Evolutionary conservation across 2,888 invertebrate genomes (phyloP).

Genomic region (Pseudoips prasinana): DNA sequence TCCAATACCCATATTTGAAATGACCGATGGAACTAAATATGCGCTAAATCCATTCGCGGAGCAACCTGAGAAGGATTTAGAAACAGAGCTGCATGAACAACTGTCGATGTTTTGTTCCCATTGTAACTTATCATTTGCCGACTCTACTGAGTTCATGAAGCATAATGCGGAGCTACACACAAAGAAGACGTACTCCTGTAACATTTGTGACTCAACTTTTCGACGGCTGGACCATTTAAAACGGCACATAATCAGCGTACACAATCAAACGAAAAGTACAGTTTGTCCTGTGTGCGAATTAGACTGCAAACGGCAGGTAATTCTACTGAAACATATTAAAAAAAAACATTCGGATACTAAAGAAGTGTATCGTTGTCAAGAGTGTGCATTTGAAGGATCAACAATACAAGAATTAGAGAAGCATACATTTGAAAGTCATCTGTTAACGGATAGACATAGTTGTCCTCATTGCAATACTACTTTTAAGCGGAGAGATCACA

Average conservation of each 20-base stretch:
- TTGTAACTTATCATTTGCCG: constrained; percentile 43
- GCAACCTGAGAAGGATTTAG: too few species aligned
- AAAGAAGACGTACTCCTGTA: constrained; percentile 38
- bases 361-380: constrained; percentile 41
- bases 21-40: constrained; percentile 18
- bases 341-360: constrained; percentile 31
- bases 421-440: constrained; percentile 41
- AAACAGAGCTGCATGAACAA: constrained; percentile 1
- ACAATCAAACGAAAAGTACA: constrained; percentile 27
- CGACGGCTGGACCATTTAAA: constrained; percentile 52
- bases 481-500: constrained; percentile 57
- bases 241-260: constrained; percentile 48
- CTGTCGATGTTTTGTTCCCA: constrained; percentile 32
- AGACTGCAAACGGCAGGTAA: constrained; percentile 43
- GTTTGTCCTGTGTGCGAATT: constrained; percentile 47
- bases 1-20: constrained; percentile 18
- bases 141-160: constrained; percentile 38
- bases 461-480: constrained; percentile 47
- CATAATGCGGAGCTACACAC: constrained; percentile 45
- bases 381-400: constrained; percentile 39
- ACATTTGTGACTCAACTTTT: constrained; percentile 43
- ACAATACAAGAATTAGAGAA: constrained; percentile 33
- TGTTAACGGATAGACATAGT: constrained; percentile 33
- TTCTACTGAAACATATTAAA: constrained; percentile 44
- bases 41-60: constrained; percentile 24